Base-by-base conservation (phyloP, 1,140 invertebrate genomes). In the Rhagoletis zephyria region DNA sequence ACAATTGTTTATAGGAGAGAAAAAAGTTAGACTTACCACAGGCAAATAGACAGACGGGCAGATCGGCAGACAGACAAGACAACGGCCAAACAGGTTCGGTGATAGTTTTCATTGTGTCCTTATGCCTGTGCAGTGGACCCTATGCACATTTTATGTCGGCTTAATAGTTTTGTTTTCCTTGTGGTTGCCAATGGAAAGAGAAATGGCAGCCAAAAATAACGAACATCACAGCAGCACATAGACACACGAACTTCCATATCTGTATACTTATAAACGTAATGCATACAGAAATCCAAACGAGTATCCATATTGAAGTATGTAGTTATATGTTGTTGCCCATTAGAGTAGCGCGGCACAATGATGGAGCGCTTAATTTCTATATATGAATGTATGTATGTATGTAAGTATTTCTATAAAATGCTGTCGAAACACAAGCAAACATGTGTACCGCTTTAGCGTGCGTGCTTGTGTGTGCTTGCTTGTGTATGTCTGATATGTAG, bases 121-220 rank as follows among this genome's bases (percentile, higher is more conserved):
- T 85, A 85, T 61, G 85, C 61, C 74, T 70, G 64, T 30, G 60
- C 60, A 56, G 16, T 85, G 42, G 59, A 60, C 85, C 86, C 85
- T 88, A 81, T 81, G 74, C 48, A 70, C 85, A 61, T 67, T 88
- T 88, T 88, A 85, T 87, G 65, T 59, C 45, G 56, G 65, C 87
- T 88, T 86, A 81, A 88, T 86, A 86, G 81, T 85, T 88, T 88
- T 85, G 89, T 87, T 89, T 88, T 89, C 88, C 86, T 88, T 89
- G 30, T 56, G 48, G 87, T 89, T 88, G 85, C 88, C 87, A 87
- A 87, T 67, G 63, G 40, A 19, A 42, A 86, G 85, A 67, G 42
- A 48, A 64, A 30, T 81, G 45, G 5, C 45, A 42, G 45, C 48
- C 48, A 81, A 81, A 81, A 81, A 74, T 74, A 74, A 74, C 42